Evolutionary conservation across 2,888 invertebrate species (phyloP).

Genomic region (Hoplodrina blanda): DNA sequence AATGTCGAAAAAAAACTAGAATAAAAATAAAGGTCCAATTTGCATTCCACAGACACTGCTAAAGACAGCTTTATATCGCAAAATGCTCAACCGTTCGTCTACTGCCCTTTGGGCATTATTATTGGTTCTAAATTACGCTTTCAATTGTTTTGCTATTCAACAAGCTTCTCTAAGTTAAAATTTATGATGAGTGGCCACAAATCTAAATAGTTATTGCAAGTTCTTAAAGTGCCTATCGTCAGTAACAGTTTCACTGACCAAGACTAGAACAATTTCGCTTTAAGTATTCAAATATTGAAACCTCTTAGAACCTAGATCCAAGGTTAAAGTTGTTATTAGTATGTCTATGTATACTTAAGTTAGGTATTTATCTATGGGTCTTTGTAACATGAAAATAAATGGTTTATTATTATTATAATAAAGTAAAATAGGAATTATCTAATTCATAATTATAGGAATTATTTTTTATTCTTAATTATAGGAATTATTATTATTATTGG

Average conservation of each 20-base stretch:
- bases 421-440: too few relatives aligned
- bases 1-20: too few relatives aligned
- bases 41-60: neutral
- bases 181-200: neutral
- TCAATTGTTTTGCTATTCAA: neutral
- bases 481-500: too few relatives aligned
- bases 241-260: neutral
- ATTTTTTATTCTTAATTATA: too few relatives aligned
- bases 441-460: too few relatives aligned
- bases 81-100: neutral
- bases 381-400: too few relatives aligned
- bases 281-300: neutral
- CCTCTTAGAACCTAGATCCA: neutral
- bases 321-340: too few relatives aligned
- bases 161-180: neutral
- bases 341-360: too few relatives aligned
- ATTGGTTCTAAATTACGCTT: neutral
- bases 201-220: conserved; percentile 4
- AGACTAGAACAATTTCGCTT: neutral
- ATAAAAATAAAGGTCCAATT: neutral
- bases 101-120: neutral
- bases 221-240: neutral
- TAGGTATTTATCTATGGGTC: too few relatives aligned
- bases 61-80: neutral
- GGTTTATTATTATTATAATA: too few relatives aligned